Conservation (phyloP, 1,140 invertebrate species). For the Aleiodes sp. region DNA sequence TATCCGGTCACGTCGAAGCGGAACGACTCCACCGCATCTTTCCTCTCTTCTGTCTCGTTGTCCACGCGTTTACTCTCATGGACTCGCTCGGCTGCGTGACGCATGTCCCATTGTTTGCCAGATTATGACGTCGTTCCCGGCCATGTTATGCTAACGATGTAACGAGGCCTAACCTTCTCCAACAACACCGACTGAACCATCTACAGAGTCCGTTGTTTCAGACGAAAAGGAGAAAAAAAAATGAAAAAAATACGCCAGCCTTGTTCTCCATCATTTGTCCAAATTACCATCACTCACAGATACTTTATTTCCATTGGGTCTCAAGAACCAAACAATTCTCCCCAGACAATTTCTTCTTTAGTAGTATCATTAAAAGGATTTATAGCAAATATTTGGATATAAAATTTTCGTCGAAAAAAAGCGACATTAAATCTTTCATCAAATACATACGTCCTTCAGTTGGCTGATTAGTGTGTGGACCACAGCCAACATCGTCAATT, state of each 20-base stretch:
- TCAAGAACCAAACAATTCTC: background rate
- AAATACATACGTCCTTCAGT: background rate
- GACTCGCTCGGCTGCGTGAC: constrained; percentile 29
- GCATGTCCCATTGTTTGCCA: constrained; percentile 45
- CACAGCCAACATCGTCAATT: constrained; percentile 4
- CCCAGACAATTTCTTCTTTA: background rate
- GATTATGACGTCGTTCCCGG: constrained; percentile 43
- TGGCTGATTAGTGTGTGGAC: constrained; percentile 10
- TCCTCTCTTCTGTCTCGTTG: constrained; percentile 4
- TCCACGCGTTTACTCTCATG: constrained; percentile 20
- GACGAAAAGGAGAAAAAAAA: background rate
- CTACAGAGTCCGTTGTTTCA: background rate
- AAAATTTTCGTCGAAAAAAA: background rate
- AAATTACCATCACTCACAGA: constrained; percentile 7
- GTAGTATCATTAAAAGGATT: background rate
- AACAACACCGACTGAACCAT: constrained; percentile 12
- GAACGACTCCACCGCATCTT: constrained; percentile 7
- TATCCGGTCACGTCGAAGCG: constrained; percentile 27
- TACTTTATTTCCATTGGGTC: constrained; percentile 1
- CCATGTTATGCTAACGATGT: constrained; percentile 45
- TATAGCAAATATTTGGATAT: background rate
- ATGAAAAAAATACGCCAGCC: too few relatives aligned
- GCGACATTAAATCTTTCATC: background rate
- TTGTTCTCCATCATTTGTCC: constrained; percentile 10
- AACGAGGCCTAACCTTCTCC: constrained; percentile 37